Conservation (phyloP, 2,113 vertebrate species). For the Istiophorus platypterus region DNA sequence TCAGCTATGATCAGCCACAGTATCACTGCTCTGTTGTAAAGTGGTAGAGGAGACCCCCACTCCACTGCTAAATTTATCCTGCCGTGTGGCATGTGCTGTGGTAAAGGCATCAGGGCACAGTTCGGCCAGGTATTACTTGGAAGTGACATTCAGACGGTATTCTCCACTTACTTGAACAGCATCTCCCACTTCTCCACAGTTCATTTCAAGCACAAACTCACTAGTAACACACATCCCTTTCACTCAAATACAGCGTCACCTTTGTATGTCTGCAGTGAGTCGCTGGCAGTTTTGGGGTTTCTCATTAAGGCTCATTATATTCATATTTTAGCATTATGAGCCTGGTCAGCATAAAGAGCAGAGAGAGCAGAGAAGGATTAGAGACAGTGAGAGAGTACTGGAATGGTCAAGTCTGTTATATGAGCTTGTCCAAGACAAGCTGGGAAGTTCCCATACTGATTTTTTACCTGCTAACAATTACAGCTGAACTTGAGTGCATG, state of each 20-base stretch:
- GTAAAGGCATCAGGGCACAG: neutral
- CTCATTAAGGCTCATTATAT: conserved; percentile 79
- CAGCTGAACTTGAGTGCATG: conserved; percentile 6
- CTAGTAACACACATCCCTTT: conserved; percentile 50
- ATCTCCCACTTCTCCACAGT: conserved; percentile 31
- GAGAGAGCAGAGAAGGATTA: conserved; percentile 59
- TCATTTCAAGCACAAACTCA: conserved; percentile 45
- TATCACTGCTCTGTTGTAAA: neutral
- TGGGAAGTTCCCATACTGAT: conserved; percentile 51
- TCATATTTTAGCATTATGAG: conserved; percentile 74
- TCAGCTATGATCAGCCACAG: neutral
- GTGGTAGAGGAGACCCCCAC: neutral
- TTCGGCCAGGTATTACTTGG: conserved; percentile 18
- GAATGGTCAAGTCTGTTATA: conserved; percentile 56
- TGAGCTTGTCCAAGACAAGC: conserved; percentile 47
- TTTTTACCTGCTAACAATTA: conserved; percentile 33
- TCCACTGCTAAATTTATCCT: neutral
- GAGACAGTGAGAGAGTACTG: conserved; percentile 31
- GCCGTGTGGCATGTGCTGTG: neutral
- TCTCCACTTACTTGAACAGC: neutral
- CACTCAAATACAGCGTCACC: conserved; percentile 55
- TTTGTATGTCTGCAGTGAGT: conserved; percentile 45
- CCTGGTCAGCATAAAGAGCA: conserved; percentile 54
- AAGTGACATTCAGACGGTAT: conserved; percentile 1
- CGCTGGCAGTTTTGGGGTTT: conserved; percentile 50